Evolutionary conservation across 1,140 invertebrate species (phyloP).

Genomic region (Drosophila insularis): DNA sequence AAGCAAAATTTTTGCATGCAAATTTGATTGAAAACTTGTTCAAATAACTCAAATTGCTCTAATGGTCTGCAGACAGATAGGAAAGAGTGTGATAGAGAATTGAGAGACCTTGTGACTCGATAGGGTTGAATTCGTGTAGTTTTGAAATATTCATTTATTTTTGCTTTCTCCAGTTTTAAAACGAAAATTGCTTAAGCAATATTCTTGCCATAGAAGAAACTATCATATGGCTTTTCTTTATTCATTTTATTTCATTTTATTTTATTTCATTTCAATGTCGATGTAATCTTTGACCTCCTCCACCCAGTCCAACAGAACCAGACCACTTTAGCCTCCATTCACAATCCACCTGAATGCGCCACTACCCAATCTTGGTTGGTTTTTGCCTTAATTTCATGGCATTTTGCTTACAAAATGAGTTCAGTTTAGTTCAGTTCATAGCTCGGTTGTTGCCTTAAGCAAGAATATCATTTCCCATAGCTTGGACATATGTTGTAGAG

Average conservation of each 20-base stretch:
- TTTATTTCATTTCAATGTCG: conserved; percentile 3
- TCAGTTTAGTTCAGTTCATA: conserved; percentile 43
- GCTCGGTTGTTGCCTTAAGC: conserved; percentile 39
- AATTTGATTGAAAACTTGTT: too few species aligned
- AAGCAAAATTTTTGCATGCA: too few species aligned
- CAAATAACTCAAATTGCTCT: too few species aligned
- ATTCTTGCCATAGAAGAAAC: not conserved
- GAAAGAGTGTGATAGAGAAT: too few species aligned
- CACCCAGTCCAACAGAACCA: too few species aligned
- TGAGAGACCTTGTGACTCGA: not conserved
- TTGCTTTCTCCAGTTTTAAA: not conserved
- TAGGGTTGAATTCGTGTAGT: not conserved
- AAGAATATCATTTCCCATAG: conserved; percentile 44
- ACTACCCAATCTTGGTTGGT: not conserved
- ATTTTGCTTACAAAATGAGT: conserved; percentile 46
- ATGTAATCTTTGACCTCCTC: conserved; percentile 2
- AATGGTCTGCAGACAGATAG: too few species aligned
- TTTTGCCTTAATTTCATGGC: conserved; percentile 17
- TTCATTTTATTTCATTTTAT: not conserved
- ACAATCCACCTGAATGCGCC: not conserved
- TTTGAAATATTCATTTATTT: not conserved
- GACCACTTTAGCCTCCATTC: not conserved
- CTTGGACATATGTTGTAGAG: conserved; percentile 49
- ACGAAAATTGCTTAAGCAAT: conserved; percentile 5
- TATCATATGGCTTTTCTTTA: conserved; percentile 3